phyloP scores from a whole-genome alignment of 2,888 invertebrate species.

The Eurytoma adleriae region DNA sequence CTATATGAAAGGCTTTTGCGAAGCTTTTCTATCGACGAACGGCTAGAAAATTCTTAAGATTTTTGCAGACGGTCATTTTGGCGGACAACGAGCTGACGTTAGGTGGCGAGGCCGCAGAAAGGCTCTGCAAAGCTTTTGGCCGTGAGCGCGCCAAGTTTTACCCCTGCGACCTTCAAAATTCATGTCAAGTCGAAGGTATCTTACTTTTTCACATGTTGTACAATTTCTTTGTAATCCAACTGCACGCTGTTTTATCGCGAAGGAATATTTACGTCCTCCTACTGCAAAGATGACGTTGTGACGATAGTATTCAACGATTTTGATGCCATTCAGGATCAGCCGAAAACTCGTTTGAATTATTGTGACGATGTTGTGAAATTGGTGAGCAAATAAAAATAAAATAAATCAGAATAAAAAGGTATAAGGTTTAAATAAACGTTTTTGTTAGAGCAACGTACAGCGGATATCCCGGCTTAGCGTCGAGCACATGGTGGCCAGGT shows the following conservation, averaged over 20 bases:
- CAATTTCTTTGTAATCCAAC: neutral
- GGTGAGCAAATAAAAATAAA: neutral
- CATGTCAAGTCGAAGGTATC: slow-evolving; percentile 73
- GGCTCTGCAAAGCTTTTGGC: slow-evolving; percentile 71
- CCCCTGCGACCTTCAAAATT: slow-evolving; percentile 69
- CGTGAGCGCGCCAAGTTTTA: slow-evolving; percentile 70
- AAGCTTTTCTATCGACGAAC: no score
- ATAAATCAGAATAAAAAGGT: no score
- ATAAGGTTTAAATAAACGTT: no score
- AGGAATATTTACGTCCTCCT: slow-evolving; percentile 59
- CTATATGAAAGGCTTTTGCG: no score
- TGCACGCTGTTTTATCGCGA: neutral
- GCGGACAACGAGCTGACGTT: slow-evolving; percentile 67
- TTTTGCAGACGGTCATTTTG: slow-evolving; percentile 67
- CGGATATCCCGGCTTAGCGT: slow-evolving; percentile 66
- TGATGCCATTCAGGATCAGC: slow-evolving; percentile 56
- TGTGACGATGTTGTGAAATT: slow-evolving; percentile 10
- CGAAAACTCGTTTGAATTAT: neutral
- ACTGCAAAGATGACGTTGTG: slow-evolving; percentile 58
- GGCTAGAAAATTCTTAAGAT: no score
- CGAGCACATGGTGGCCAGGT: slow-evolving; percentile 68
- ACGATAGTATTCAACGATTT: slow-evolving; percentile 65
- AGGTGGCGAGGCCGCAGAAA: slow-evolving; percentile 69
- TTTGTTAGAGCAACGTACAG: slow-evolving; percentile 58
- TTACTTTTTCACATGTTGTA: slow-evolving; percentile 9